Evolutionary conservation across 2,888 invertebrate species (phyloP), one percentile per base, ranked within the genome.

Genomic region (Pollenia labialis): DNA sequence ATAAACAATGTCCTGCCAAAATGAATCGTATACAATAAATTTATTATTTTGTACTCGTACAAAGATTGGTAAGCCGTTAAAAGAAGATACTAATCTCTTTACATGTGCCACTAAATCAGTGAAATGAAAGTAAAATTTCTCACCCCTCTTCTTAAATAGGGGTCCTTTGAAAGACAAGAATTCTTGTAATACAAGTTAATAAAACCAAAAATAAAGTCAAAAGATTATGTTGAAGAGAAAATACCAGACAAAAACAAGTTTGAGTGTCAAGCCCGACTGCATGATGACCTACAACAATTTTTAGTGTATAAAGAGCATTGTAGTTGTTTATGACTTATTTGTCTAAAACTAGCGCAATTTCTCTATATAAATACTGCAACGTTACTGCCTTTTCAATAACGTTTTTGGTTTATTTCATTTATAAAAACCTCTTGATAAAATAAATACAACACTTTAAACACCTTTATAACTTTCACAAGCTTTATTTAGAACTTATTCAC

Each of bases 151-250:
- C 40, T 46, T n/a, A 23, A 16, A n/a, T 50, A 32, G 6, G 6
- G 23, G 18, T 72, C 3, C 12, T 23, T 11, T 62, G 62, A 4
- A 68, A 52, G 44, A n/a, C 23, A 54, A 74, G 52, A 60, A 66
- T 32, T 0, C 60, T 62, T 79, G 74, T 75, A 69, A 46, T 52
- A 81, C 76, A 85, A 85, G 76, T 81, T 85, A 85, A 85, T 85
- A 76, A 72, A 77, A 85, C 66, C 23, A 64, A 81, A 85, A 62
- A 58, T n/a, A 58, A 80, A 40, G 69, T 12, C 6, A 32, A 52
- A 64, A 62, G 69, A 56, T 56, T 81, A 48, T 72, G 12, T 54
- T 74, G 46, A 52, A 60, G 10, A 60, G 50, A n/a, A 81, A 64
- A 64, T 23, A 56, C 16, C 48, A 58, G n/a, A 54, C n/a, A 46